Evolutionary conservation across 2,888 invertebrate genomes (phyloP).

Genomic region (Cenopis cana): DNA sequence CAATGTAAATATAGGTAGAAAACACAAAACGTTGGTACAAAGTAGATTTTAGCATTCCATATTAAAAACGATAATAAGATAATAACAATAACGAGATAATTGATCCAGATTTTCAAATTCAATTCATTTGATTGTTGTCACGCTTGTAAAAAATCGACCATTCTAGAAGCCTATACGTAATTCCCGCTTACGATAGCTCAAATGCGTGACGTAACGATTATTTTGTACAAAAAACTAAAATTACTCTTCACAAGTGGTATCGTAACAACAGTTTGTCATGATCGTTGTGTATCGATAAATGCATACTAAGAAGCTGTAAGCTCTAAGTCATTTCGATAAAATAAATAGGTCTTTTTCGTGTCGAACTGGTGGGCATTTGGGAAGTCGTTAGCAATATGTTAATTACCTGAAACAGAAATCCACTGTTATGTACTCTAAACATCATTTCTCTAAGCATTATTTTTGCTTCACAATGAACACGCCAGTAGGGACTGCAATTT

Average conservation of each 20-base stretch:
- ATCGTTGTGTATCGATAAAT: conserved; percentile 27
- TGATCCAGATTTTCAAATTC: no score
- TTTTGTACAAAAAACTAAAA: conserved; percentile 43
- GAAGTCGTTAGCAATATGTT: conserved; percentile 18
- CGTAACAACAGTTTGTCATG: conserved; percentile 60
- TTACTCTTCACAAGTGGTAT: conserved; percentile 34
- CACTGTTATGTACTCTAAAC: neutral
- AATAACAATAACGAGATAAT: no score
- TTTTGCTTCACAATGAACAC: neutral
- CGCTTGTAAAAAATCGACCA: conserved; percentile 8
- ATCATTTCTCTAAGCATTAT: neutral
- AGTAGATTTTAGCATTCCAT: neutral
- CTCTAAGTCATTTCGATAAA: conserved; percentile 18
- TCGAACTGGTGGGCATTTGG: conserved; percentile 39
- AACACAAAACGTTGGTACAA: neutral
- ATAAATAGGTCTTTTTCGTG: conserved; percentile 37
- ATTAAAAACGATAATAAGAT: no score
- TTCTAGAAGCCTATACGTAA: conserved; percentile 28
- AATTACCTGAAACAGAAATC: conserved; percentile 33
- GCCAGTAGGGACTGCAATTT: no score
- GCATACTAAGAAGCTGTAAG: conserved; percentile 7
- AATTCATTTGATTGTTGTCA: neutral
- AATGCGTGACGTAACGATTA: conserved; percentile 19
- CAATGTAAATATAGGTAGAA: neutral
- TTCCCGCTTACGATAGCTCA: conserved; percentile 39